A percentile compares a stretch with the other conserved stretches of the same genome.
phyloP scores from a whole-genome alignment of 23 tunicate species.

The Halocynthia roretzi region DNA sequence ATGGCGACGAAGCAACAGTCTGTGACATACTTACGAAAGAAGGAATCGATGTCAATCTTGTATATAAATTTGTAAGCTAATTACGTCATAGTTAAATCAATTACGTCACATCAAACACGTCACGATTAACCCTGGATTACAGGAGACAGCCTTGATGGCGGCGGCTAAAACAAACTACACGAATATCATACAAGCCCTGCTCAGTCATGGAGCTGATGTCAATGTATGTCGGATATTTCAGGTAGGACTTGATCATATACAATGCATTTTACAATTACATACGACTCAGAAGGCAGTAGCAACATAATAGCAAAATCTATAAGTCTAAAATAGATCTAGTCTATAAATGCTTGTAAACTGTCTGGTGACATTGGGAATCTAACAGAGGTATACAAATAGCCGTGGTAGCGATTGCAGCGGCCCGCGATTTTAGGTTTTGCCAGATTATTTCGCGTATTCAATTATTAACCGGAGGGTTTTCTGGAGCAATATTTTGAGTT shows the following conservation, averaged over 20 bases:
- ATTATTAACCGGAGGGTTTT: too few species aligned
- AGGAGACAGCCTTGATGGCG: slow-evolving; percentile 21
- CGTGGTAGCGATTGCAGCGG: too few species aligned
- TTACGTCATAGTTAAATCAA: not conserved
- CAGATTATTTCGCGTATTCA: too few species aligned
- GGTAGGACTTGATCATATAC: slow-evolving; percentile 1
- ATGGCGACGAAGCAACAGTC: slow-evolving; percentile 12
- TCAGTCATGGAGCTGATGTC: slow-evolving; percentile 15
- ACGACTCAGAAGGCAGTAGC: too few species aligned
- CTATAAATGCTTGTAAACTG: too few species aligned
- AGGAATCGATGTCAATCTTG: slow-evolving; percentile 4
- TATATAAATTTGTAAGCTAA: slow-evolving; percentile 10
- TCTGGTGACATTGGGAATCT: too few species aligned
- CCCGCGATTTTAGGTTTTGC: too few species aligned
- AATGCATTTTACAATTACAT: too few species aligned
- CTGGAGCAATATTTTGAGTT: too few species aligned
- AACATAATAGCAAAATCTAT: too few species aligned
- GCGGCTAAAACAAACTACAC: slow-evolving; percentile 13
- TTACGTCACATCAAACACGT: not conserved
- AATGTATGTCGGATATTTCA: slow-evolving; percentile 14
- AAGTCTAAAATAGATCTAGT: too few species aligned
- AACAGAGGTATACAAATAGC: too few species aligned
- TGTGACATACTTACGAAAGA: slow-evolving; percentile 3
- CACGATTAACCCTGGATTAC: not conserved
- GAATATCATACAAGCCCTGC: slow-evolving; percentile 1